Percentiles rank a stretch among this genome's conserved stretches.
These are phyloP conservation scores for Drosophila simulans DNA, from an alignment of 1,140 invertebrate species.

Conservation along the genomic window DNA sequence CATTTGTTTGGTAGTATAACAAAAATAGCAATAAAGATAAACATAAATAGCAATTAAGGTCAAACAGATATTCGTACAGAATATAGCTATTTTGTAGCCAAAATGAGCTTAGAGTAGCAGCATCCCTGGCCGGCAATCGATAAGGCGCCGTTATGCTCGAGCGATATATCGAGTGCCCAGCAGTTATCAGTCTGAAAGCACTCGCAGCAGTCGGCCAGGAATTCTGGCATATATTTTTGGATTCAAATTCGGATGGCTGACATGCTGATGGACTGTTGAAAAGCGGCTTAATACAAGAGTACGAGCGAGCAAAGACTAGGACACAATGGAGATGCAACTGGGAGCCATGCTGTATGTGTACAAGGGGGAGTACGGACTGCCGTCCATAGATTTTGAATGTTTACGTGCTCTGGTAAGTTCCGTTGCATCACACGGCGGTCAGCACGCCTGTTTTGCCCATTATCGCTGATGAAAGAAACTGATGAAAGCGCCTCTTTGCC, in stretches of 20 bases:
- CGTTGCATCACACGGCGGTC: slow-evolving; percentile 71
- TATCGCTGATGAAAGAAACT: slow-evolving; percentile 42
- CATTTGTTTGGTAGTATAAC: too few relatives aligned
- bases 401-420: slow-evolving; percentile 90
- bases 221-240: slow-evolving; percentile 49
- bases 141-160: slow-evolving; percentile 5
- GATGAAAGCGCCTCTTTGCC: slow-evolving; percentile 4
- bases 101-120: background rate
- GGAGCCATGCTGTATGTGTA: slow-evolving; percentile 88
- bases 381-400: slow-evolving; percentile 92
- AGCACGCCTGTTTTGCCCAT: slow-evolving; percentile 41
- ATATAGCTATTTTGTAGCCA: background rate
- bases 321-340: slow-evolving; percentile 57
- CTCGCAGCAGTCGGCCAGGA: slow-evolving; percentile 8
- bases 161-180: slow-evolving; percentile 4
- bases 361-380: slow-evolving; percentile 93
- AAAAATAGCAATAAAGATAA: too few relatives aligned
- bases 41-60: too few relatives aligned
- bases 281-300: slow-evolving; percentile 26
- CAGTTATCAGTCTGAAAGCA: slow-evolving; percentile 34
- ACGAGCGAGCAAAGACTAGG: slow-evolving; percentile 9
- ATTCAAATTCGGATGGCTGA: slow-evolving; percentile 36
- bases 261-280: slow-evolving; percentile 58
- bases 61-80: too few relatives aligned
- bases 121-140: slow-evolving; percentile 6